Evolutionary conservation across 2,797 vertebrate genomes (phyloP).

Genomic region (Sarcophilus harrisii): DNA sequence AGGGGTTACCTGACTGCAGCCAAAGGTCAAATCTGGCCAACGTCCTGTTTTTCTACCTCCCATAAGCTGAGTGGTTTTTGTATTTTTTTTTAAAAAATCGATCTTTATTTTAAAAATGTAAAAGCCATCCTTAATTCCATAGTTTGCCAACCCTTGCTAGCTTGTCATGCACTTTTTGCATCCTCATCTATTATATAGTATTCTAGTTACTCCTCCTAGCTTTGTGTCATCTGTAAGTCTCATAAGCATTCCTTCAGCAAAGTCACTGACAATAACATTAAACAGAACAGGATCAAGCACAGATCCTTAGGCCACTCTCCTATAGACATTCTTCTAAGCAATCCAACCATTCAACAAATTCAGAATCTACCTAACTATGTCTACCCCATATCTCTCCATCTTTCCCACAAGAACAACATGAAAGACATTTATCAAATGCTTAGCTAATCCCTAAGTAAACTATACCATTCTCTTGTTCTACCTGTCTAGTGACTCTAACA

Average conservation of each 20-base stretch:
- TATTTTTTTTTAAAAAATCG: background rate
- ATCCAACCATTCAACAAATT: background rate
- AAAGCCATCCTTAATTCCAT: background rate
- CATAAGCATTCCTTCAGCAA: background rate
- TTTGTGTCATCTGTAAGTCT: background rate
- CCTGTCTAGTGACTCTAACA: background rate
- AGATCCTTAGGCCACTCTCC: background rate
- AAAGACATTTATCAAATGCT: constrained; percentile 1
- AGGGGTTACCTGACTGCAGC: background rate
- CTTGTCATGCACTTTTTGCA: background rate
- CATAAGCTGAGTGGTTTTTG: background rate
- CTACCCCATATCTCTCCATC: background rate
- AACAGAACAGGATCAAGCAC: background rate
- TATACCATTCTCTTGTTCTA: background rate
- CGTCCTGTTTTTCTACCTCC: background rate
- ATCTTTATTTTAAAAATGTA: background rate
- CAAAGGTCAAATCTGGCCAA: background rate
- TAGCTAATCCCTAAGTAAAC: background rate
- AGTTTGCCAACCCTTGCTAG: background rate
- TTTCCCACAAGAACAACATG: background rate
- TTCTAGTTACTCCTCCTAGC: background rate
- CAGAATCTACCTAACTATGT: background rate
- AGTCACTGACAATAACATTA: background rate
- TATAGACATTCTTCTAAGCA: background rate
- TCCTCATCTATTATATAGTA: background rate